Percentiles rank a stretch among this genome's conserved stretches.
Conservation (phyloP, 2,797 vertebrate species). For the Pseudochirops cupreus region DNA sequence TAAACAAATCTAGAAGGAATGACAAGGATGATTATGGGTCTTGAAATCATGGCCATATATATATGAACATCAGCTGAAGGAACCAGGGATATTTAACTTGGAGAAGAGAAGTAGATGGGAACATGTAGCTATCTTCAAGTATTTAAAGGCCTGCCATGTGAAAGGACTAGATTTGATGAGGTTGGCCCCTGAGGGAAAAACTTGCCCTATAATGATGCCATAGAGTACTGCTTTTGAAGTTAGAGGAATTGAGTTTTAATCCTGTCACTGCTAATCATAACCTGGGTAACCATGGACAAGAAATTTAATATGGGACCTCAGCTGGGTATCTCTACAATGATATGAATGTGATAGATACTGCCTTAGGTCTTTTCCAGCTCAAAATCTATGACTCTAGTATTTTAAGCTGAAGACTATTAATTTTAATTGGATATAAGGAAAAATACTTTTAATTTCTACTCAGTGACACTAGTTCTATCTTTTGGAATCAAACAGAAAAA, state of each 20-base stretch:
- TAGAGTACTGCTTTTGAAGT: neutral
- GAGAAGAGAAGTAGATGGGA: neutral
- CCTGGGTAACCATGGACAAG: neutral
- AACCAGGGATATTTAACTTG: neutral
- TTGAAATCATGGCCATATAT: neutral
- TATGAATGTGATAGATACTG: neutral
- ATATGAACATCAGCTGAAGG: neutral
- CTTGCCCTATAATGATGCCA: neutral
- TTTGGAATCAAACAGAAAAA: neutral
- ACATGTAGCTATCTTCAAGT: neutral
- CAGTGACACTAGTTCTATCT: neutral
- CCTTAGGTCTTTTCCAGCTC: neutral
- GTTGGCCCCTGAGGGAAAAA: neutral
- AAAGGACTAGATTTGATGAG: neutral
- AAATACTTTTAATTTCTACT: too few species aligned
- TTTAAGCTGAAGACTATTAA: neutral
- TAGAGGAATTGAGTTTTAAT: neutral
- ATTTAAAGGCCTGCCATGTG: neutral
- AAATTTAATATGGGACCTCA: neutral
- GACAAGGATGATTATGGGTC: neutral
- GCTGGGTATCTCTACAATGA: neutral
- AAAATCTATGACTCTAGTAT: neutral
- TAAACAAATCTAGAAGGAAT: neutral
- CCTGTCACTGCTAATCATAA: neutral
- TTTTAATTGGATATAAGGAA: neutral